Evolutionary conservation across 2,888 invertebrate species (phyloP), one percentile per base, ranked within the genome.

Genomic region (Mechanitis messenoides): DNA sequence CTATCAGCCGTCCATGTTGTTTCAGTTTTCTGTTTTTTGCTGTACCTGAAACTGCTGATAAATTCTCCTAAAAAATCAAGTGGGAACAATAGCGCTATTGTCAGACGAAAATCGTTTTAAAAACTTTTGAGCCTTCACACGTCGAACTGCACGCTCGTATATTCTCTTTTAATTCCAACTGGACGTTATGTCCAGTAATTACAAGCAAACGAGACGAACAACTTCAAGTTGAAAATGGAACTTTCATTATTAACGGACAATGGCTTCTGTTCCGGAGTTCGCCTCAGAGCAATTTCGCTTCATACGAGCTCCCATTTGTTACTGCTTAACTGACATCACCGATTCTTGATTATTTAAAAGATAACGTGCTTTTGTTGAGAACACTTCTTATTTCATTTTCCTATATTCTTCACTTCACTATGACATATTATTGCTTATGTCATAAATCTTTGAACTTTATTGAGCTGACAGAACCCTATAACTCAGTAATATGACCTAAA

Each of bases 221-320:
- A 69, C 65, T 70, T 62, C 61, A 61, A 65, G 63, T 65, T 62
- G 64, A 57, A 59, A 69, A 66, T 67, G 67, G 61, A 68, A 71
- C 64, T 71, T 71, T 67, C 67, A 70, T 69, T 71, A 72, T 71
- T 69, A 72, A 69, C 67, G 69, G 67, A 64, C 67, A 69, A 66
- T 67, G 68, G 67, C 65, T 59, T 61, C 68, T 57, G 68, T 67
- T 71, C 68, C 68, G 57, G 65, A 62, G 65, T 59, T 53, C 67
- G 64, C 47, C 58, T 59, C 60, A 53, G 58, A 60, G 68, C 68
- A 68, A 68, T 68, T 66, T 63, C 60, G 54, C 64, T 62, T 50
- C 63, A 65, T 58, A 67, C 65, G 64, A 59, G 54, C 53, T 50
- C 47, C 61, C 64, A 69, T 69, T 69, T 68, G 66, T 66, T 64